These are phyloP conservation scores for Drosophila obscura DNA, from an alignment of 1,140 invertebrate genomes.

Conservation along the genomic window DNA sequence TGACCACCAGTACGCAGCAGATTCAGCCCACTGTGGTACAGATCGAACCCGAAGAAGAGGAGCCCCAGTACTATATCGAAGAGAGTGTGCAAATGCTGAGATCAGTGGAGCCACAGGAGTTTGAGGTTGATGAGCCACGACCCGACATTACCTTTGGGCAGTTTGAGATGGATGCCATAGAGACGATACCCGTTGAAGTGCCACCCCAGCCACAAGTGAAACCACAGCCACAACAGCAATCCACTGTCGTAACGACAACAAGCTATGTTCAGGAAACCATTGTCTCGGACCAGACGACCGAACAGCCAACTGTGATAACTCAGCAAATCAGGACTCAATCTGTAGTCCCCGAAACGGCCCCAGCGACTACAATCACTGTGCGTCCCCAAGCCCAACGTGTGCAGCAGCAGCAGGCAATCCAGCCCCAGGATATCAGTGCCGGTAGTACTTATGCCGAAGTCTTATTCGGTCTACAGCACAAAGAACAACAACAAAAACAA, in stretches of 20 bases:
- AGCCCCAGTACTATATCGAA: conserved; percentile 57
- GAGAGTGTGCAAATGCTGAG: conserved; percentile 58
- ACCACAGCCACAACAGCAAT: conserved; percentile 7
- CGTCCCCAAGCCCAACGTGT: conserved; percentile 51
- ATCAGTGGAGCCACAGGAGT: conserved; percentile 70
- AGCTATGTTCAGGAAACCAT: conserved; percentile 50
- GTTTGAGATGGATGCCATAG: conserved; percentile 79
- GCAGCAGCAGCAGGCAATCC: conserved; percentile 23
- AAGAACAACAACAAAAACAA: conserved; percentile 42
- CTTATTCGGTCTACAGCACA: conserved; percentile 75
- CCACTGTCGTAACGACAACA: conserved; percentile 29
- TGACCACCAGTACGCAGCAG: conserved; percentile 68
- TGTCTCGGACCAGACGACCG: conserved; percentile 33
- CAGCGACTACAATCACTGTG: conserved; percentile 26
- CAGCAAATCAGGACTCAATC: conserved; percentile 27
- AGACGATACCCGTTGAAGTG: conserved; percentile 61
- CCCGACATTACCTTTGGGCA: conserved; percentile 81
- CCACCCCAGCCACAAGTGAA: conserved; percentile 13
- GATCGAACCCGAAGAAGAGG: conserved; percentile 10
- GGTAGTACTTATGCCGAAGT: conserved; percentile 81
- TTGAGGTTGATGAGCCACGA: conserved; percentile 71
- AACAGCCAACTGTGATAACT: conserved; percentile 69
- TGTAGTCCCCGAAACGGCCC: neutral
- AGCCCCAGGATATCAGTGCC: conserved; percentile 59
- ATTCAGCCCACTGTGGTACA: conserved; percentile 46